phyloP scores from a whole-genome alignment of 2,113 vertebrate species.

The Brachypteracias leptosomus region DNA sequence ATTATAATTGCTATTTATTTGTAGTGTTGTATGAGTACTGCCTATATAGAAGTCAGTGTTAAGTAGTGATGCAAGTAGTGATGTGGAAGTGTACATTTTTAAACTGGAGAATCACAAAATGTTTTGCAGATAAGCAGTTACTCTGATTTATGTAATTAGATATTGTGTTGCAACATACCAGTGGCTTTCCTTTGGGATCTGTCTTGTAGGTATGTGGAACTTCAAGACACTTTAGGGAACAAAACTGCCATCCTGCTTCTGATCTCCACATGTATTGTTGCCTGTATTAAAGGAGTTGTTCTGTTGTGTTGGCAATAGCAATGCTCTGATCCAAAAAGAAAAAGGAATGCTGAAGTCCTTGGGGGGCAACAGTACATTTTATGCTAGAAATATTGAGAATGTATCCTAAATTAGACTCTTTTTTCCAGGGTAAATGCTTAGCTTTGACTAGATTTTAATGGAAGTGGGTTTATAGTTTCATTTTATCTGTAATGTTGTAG shows the following conservation, averaged over 20 bases:
- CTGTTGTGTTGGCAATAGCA: not conserved
- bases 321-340: not conserved
- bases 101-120: not conserved
- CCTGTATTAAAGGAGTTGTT: not conserved
- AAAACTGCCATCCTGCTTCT: not conserved
- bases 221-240: not conserved
- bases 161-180: not conserved
- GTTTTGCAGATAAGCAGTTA: not conserved
- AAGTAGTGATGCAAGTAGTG: not conserved
- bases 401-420: not conserved
- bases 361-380: not conserved
- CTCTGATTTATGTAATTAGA: not conserved
- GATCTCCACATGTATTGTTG: not conserved
- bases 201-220: not conserved
- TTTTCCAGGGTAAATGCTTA: not conserved
- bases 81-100: not conserved
- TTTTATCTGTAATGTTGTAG: not conserved
- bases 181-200: not conserved
- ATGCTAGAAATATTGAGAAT: not conserved
- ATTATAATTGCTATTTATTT: not conserved
- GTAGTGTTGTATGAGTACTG: not conserved
- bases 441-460: not conserved
- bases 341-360: not conserved
- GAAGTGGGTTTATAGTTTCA: not conserved
- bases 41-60: not conserved